Conservation (phyloP, 2,113 vertebrate species). For the Helogale parvula region DNA sequence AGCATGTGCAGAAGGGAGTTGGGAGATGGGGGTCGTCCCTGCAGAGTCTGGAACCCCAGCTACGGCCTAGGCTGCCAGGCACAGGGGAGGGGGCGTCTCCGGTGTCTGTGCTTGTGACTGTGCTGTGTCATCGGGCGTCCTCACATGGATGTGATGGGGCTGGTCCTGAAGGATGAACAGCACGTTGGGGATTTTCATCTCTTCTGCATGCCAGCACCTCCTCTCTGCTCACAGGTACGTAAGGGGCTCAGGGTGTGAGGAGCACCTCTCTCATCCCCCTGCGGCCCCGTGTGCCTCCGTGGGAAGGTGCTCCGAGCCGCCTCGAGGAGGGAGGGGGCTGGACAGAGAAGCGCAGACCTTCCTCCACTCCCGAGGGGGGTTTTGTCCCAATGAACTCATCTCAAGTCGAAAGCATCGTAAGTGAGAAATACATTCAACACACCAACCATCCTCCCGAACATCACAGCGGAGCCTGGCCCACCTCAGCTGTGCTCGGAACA, state of each 20-base stretch:
- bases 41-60: neutral
- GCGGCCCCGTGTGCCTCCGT: rapidly evolving
- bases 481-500: neutral
- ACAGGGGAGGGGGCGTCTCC: neutral
- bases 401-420: neutral
- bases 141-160: too few species aligned
- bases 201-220: neutral
- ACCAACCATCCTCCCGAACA: too few species aligned
- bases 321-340: neutral
- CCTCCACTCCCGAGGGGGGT: neutral
- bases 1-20: neutral
- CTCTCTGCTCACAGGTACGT: neutral
- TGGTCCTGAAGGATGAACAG: rapidly evolving
- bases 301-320: neutral
- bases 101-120: neutral
- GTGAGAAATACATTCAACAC: neutral
- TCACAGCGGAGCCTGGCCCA: neutral
- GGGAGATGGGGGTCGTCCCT: rapidly evolving
- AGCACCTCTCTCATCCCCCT: neutral
- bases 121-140: too few species aligned
- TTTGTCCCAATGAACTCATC: neutral
- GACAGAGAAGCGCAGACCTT: too few species aligned
- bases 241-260: neutral
- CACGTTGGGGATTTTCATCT: neutral
- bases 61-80: rapidly evolving